Evolutionary conservation across 2,888 invertebrate genomes (phyloP), one percentile per base, ranked within the genome.

Genomic region (Pyralis farinalis): DNA sequence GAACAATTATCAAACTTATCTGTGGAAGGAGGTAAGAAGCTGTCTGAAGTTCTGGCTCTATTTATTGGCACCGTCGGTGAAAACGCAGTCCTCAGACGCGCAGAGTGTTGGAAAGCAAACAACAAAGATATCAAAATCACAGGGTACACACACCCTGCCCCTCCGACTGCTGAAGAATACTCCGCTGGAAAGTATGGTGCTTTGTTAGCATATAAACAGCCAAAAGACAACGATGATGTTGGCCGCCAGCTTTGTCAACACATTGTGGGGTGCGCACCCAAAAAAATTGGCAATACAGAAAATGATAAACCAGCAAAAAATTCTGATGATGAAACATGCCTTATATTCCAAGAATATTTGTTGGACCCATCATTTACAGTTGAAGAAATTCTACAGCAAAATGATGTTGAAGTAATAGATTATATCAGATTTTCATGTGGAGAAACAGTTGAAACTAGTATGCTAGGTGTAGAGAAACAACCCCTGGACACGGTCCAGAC

Each of bases 371-470:
- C 91, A 8, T 74, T 92, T 28, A 94, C 92, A 3, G 94, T 98
- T 0, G 92, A 93, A 28, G 93, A 95, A 51, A 84, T 96, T 7
- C 74, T 96, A 40, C 80, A 93, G 36, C 91, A 93, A 47, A 88
- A 94, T 55, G 84, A 91, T 45, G 73, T 92, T 0, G 89, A 92
- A 68, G 83, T 98, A 11, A 62, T 96, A 6, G 96, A 97, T 75
- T 98, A 96, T 76, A 91, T 94, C 45, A 91, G 98, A 47, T 97
- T 94, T 77, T 96, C 97, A 70, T 96, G 97, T 72, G 98, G 98
- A 1, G 97, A 96, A 77, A 58, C 61, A 11, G 53, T 73, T 8
- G 81, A 84, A 54, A 59, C 67, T 4, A 71, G 55, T 36, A 67
- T 86, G 73, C 82, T 75, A 7, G 88, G 87, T n/a, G 80, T 85